These are phyloP conservation scores for Eucera pruinosa DNA, from an alignment of 2,888 invertebrate species.

Conservation along the genomic window DNA sequence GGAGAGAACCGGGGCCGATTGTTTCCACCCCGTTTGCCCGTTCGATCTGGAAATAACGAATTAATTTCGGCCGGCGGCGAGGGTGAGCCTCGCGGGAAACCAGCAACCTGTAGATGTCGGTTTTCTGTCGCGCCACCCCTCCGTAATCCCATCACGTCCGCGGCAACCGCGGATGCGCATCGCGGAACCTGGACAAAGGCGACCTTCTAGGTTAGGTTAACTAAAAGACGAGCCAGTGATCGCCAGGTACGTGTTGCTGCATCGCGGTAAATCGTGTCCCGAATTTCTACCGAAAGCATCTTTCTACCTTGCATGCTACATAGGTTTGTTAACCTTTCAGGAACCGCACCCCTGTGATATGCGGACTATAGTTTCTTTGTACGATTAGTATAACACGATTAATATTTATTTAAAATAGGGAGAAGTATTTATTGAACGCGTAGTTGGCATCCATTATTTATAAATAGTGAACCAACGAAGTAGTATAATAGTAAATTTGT, in stretches of 20 bases:
- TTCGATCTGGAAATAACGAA: constrained; percentile 70
- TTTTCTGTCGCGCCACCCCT: constrained; percentile 31
- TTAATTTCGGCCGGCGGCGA: constrained; percentile 66
- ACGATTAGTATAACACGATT: too few species aligned
- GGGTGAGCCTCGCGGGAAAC: constrained; percentile 60
- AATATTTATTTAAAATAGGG: too few species aligned
- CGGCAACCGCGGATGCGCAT: constrained; percentile 50
- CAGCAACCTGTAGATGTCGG: constrained; percentile 79
- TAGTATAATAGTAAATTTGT: too few species aligned
- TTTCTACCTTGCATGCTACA: too few species aligned
- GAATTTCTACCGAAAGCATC: constrained; percentile 29
- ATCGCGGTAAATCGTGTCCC: constrained; percentile 60
- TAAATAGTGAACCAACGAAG: too few species aligned
- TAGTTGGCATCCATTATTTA: too few species aligned
- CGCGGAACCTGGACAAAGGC: constrained; percentile 58
- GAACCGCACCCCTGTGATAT: too few species aligned
- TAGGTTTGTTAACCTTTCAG: too few species aligned
- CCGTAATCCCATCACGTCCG: constrained; percentile 61
- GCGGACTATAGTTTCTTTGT: too few species aligned
- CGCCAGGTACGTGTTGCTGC: constrained; percentile 65
- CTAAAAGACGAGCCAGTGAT: constrained; percentile 62
- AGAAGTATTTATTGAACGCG: too few species aligned
- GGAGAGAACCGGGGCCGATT: constrained; percentile 53
- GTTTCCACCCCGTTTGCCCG: constrained; percentile 68
- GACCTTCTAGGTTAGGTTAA: constrained; percentile 55